Evolutionary conservation across 2,113 vertebrate genomes (phyloP).

Genomic region (Desmodus rotundus): DNA sequence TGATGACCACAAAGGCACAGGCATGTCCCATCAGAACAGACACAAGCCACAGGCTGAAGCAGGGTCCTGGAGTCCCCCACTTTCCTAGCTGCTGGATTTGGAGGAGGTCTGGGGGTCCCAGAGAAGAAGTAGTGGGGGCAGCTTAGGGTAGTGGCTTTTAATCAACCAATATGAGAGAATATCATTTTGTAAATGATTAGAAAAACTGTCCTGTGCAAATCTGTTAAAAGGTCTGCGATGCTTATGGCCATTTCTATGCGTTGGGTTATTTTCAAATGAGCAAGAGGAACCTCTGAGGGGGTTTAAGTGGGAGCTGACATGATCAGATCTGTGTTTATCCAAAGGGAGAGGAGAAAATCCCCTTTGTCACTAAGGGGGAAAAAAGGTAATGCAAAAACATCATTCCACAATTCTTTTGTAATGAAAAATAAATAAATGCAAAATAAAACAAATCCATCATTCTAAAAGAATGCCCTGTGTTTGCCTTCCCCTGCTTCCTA

Average conservation of each 20-base stretch:
- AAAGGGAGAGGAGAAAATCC: not conserved
- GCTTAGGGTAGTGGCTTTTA: not conserved
- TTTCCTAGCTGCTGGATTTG: not conserved
- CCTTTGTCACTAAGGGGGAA: not conserved
- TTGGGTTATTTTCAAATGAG: not conserved
- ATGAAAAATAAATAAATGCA: conserved; percentile 42
- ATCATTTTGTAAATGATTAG: not conserved
- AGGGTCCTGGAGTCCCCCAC: not conserved
- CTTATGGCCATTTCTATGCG: not conserved
- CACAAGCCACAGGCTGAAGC: not conserved
- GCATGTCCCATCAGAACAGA: not conserved
- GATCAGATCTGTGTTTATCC: not conserved
- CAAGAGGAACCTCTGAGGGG: not conserved
- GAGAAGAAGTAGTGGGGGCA: not conserved
- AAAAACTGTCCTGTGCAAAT: not conserved
- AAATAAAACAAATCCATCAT: conserved; percentile 54
- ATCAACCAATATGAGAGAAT: not conserved
- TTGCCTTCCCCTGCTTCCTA: not conserved
- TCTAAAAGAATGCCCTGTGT: conserved; percentile 50
- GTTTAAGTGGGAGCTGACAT: not conserved
- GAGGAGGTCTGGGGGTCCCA: not conserved
- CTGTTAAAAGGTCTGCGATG: not conserved
- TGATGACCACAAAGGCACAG: not conserved
- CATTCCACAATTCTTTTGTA: conserved; percentile 44
- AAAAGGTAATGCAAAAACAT: not conserved